These are phyloP conservation scores for Ecliptopera silaceata DNA, from an alignment of 2,888 invertebrate species.

Conservation along the genomic window DNA sequence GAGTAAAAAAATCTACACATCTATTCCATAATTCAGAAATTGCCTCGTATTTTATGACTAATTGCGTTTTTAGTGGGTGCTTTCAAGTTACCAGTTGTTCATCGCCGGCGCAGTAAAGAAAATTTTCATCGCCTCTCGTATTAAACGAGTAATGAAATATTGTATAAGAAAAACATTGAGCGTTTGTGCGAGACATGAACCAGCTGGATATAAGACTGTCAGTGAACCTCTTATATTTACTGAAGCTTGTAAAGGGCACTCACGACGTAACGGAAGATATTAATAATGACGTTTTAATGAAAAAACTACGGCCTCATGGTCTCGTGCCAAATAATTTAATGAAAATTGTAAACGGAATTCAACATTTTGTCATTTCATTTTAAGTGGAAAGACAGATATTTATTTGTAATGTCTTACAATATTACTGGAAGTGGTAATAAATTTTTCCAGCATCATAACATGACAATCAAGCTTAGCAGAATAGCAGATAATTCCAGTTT, in stretches of 20 bases:
- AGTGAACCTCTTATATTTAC: slow-evolving; percentile 25
- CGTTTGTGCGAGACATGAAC: slow-evolving; percentile 21
- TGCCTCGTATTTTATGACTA: slow-evolving; percentile 22
- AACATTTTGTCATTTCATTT: no score
- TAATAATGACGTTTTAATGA: slow-evolving; percentile 14
- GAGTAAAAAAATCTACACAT: slow-evolving; percentile 22
- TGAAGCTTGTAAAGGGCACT: slow-evolving; percentile 25
- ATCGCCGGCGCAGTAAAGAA: slow-evolving; percentile 20
- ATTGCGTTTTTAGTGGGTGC: slow-evolving; percentile 18
- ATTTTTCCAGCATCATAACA: slow-evolving; percentile 23
- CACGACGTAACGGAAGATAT: slow-evolving; percentile 29
- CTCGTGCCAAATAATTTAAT: slow-evolving; percentile 27
- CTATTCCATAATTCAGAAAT: slow-evolving; percentile 26
- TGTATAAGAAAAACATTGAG: slow-evolving; percentile 22
- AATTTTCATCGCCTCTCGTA: slow-evolving; percentile 21
- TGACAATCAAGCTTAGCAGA: slow-evolving; percentile 16
- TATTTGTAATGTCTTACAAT: slow-evolving; percentile 25
- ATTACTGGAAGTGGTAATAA: slow-evolving; percentile 26
- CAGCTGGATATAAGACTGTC: slow-evolving; percentile 29
- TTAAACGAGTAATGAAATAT: slow-evolving; percentile 24
- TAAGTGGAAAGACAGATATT: slow-evolving; percentile 21
- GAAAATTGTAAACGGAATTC: slow-evolving; percentile 9
- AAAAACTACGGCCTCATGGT: slow-evolving; percentile 12
- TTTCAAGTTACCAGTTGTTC: slow-evolving; percentile 14
- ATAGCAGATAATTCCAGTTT: slow-evolving; percentile 4